Conservation (phyloP, 2,888 invertebrate species). For the Ornithoptera priamus region DNA sequence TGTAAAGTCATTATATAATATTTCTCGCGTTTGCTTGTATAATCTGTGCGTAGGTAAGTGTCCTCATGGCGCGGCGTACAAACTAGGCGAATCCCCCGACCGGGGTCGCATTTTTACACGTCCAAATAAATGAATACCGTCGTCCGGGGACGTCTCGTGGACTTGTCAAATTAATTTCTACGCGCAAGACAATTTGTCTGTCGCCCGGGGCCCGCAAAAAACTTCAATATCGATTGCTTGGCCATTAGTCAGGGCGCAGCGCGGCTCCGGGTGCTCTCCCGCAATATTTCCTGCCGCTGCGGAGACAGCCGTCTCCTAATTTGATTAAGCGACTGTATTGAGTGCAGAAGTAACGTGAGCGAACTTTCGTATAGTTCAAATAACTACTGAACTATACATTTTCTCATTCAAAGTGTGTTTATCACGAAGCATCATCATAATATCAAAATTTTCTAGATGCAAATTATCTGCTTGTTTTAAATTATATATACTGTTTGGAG, state of each 20-base stretch:
- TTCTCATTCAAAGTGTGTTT: no score
- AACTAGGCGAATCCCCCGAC: conserved; percentile 39
- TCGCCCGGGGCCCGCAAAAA: conserved; percentile 63
- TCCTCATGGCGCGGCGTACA: conserved; percentile 23
- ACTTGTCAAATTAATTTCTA: conserved; percentile 80
- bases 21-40: no score
- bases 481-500: no score
- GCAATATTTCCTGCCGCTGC: conserved; percentile 29
- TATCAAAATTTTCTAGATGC: no score
- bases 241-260: conserved; percentile 56
- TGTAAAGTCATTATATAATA: no score
- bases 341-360: conserved; percentile 3
- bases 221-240: conserved; percentile 69
- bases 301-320: conserved; percentile 26
- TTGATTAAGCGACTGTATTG: conserved; percentile 23
- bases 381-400: background rate
- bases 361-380: background rate
- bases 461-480: no score
- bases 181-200: conserved; percentile 78
- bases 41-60: conserved; percentile 10
- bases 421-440: no score
- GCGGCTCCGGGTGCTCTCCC: conserved; percentile 37
- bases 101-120: conserved; percentile 72
- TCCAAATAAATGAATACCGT: conserved; percentile 77
- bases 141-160: conserved; percentile 64